Percentiles rank a stretch among this genome's conserved stretches.
Conservation (phyloP, 2,113 vertebrate species). For the Pedionomus torquatus region DNA sequence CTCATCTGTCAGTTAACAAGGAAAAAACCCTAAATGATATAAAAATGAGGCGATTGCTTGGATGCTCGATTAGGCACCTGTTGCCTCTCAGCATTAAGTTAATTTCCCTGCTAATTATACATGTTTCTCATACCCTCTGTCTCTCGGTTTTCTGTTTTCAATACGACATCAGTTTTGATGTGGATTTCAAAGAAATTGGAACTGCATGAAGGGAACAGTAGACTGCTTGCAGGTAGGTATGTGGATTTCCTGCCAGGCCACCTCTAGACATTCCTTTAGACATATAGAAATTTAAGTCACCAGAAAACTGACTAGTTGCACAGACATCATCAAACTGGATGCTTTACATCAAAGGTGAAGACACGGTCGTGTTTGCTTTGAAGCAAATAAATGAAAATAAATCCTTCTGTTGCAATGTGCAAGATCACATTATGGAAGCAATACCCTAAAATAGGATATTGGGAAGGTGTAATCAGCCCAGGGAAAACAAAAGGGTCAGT, state of each 20-base stretch:
- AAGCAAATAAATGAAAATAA: background rate
- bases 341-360: background rate
- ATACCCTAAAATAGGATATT: background rate
- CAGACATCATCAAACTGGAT: background rate
- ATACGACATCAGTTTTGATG: background rate
- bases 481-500: background rate
- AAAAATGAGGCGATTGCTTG: conserved; percentile 29
- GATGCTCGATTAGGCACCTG: conserved; percentile 55
- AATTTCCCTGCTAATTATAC: conserved; percentile 46
- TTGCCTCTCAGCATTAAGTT: conserved; percentile 62
- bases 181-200: background rate
- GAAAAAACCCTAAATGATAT: background rate
- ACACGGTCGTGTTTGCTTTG: rapidly evolving
- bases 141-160: background rate
- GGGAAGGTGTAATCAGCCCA: background rate
- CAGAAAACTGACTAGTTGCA: background rate
- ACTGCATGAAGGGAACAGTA: background rate
- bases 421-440: background rate
- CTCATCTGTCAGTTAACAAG: conserved; percentile 14
- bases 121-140: background rate
- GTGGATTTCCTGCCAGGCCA: background rate
- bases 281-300: background rate
- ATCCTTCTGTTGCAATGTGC: background rate
- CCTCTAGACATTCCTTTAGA: background rate
- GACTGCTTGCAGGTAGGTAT: background rate